Conservation (phyloP, 2,888 invertebrate genomes). For the Suillia variegata region DNA sequence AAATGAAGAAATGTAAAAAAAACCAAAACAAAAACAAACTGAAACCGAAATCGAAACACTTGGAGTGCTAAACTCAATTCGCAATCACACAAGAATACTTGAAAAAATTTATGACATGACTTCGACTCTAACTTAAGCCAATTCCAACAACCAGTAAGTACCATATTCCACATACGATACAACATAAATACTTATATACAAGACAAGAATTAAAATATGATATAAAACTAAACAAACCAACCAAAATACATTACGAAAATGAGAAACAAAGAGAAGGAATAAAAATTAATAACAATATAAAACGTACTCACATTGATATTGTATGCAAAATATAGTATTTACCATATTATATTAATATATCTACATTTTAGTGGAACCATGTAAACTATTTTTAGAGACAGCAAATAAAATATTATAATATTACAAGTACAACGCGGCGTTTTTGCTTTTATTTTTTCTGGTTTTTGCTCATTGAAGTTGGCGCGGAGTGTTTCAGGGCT, state of each 20-base stretch:
- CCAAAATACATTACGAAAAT: not conserved
- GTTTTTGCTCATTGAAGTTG: no score
- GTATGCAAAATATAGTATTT: constrained; percentile 2
- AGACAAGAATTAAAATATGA: constrained; percentile 15
- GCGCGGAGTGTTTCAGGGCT: no score
- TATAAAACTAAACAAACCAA: no score
- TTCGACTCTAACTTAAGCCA: constrained; percentile 1
- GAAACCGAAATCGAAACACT: no score
- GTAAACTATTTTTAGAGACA: constrained; percentile 62
- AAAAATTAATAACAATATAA: not conserved
- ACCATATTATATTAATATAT: constrained; percentile 15
- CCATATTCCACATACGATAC: constrained; percentile 25
- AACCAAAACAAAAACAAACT: no score
- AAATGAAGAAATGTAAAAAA: no score
- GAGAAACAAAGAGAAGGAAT: no score
- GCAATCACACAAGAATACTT: constrained; percentile 1
- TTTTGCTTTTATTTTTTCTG: not conserved
- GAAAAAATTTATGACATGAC: not conserved
- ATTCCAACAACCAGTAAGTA: not conserved
- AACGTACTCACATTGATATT: constrained; percentile 3
- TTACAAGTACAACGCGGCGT: constrained; percentile 8
- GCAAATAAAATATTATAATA: constrained; percentile 55
- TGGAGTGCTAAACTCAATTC: no score
- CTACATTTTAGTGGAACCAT: constrained; percentile 48
- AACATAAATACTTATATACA: constrained; percentile 25